These are phyloP conservation scores for Cryptophagus acutangulus DNA, from an alignment of 2,888 invertebrate genomes.

Conservation along the genomic window DNA sequence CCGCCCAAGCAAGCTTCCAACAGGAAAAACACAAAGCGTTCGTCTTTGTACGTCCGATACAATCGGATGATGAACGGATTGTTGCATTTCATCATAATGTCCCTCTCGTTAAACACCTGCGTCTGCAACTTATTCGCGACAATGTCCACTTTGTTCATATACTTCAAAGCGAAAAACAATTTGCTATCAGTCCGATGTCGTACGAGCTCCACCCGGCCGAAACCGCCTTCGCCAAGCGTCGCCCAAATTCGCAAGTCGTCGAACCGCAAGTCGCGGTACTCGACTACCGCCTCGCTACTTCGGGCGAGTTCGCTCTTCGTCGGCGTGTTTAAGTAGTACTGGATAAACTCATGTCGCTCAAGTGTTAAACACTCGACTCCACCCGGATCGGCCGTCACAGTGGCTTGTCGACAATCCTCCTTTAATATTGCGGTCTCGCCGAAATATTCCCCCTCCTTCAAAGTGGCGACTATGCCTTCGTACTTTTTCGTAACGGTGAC, in stretches of 20 bases:
- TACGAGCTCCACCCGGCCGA: conserved; percentile 78
- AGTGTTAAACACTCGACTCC: conserved; percentile 76
- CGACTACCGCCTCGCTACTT: too few species aligned
- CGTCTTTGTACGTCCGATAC: conserved; percentile 83
- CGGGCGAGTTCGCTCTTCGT: too few species aligned
- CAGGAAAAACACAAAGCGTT: conserved; percentile 85
- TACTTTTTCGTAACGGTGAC: conserved; percentile 67
- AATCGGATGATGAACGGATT: conserved; percentile 56
- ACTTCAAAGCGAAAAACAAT: conserved; percentile 59
- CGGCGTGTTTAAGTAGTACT: too few species aligned
- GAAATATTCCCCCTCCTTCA: too few species aligned
- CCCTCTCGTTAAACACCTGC: conserved; percentile 59
- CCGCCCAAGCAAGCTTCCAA: conserved; percentile 92
- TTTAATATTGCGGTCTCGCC: conserved; percentile 77
- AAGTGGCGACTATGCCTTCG: conserved; percentile 43
- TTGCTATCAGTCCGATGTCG: conserved; percentile 39
- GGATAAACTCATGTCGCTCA: conserved; percentile 71
- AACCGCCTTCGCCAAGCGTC: conserved; percentile 85
- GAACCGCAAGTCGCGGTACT: too few species aligned
- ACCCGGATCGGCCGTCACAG: conserved; percentile 75
- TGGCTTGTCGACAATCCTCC: conserved; percentile 73
- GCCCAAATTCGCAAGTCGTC: too few species aligned
- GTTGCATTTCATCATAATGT: conserved; percentile 15
- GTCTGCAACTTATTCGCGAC: conserved; percentile 65
- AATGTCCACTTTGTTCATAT: conserved; percentile 62